A percentile compares a stretch with the other conserved stretches of the same genome.
These are phyloP conservation scores for Sciaenops ocellatus DNA, from an alignment of 2,797 vertebrate species.

Conservation along the genomic window DNA sequence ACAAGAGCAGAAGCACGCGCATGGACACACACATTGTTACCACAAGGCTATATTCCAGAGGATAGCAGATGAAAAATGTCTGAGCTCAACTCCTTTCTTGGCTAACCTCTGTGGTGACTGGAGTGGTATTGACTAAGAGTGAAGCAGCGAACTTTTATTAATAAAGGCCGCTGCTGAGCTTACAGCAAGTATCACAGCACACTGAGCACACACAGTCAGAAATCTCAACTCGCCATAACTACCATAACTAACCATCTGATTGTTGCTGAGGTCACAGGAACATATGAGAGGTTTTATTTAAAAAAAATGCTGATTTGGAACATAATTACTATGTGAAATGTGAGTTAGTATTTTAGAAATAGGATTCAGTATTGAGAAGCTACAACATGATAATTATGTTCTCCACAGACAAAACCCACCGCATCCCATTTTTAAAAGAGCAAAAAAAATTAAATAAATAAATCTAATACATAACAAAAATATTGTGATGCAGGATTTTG, in stretches of 20 bases:
- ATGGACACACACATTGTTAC: slow-evolving; percentile 27
- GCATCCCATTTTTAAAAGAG: slow-evolving; percentile 29
- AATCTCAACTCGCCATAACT: background rate
- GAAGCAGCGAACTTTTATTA: slow-evolving; percentile 59
- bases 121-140: slow-evolving; percentile 51
- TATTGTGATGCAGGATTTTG: slow-evolving; percentile 27
- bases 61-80: slow-evolving; percentile 62
- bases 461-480: slow-evolving; percentile 35
- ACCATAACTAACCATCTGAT: slow-evolving; percentile 18
- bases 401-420: slow-evolving; percentile 36
- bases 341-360: slow-evolving; percentile 31
- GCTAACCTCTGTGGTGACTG: slow-evolving; percentile 59
- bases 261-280: slow-evolving; percentile 18
- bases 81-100: slow-evolving; percentile 57
- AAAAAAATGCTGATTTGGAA: slow-evolving; percentile 21
- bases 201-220: slow-evolving; percentile 22
- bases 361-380: slow-evolving; percentile 42
- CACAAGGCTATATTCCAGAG: slow-evolving; percentile 50
- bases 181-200: slow-evolving; percentile 42
- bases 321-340: slow-evolving; percentile 32
- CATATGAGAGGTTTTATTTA: slow-evolving; percentile 29
- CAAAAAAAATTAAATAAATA: background rate
- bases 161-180: slow-evolving; percentile 56
- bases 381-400: slow-evolving; percentile 34
- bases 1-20: slow-evolving; percentile 32